These are phyloP conservation scores for Neodiprion lecontei DNA, from an alignment of 1,140 invertebrate genomes.

Conservation along the genomic window DNA sequence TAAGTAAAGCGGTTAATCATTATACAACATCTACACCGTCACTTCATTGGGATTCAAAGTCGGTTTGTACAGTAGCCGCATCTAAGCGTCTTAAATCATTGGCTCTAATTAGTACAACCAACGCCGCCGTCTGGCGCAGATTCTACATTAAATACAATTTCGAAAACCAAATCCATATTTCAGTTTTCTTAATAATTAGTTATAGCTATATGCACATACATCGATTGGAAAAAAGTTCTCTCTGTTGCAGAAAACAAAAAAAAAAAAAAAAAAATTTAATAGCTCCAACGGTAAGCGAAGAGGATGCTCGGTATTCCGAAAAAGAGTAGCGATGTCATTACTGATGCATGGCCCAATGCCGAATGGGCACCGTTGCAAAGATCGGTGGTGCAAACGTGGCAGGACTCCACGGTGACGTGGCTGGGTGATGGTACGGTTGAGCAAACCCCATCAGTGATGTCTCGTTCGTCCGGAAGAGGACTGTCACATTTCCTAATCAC, in stretches of 20 bases:
- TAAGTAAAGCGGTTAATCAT: neutral
- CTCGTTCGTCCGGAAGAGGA: slow-evolving; percentile 60
- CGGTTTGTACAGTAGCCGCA: neutral
- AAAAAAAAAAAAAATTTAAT: neutral
- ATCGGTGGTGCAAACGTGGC: slow-evolving; percentile 61
- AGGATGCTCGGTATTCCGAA: slow-evolving; percentile 20
- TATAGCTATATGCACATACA: neutral
- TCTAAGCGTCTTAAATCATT: neutral
- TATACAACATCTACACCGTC: neutral
- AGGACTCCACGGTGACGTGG: slow-evolving; percentile 64
- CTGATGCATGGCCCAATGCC: slow-evolving; percentile 30
- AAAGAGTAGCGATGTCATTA: slow-evolving; percentile 51
- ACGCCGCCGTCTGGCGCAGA: neutral
- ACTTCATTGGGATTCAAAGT: neutral
- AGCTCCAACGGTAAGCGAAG: slow-evolving; percentile 1
- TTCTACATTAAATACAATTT: neutral
- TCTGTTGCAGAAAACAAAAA: too few species aligned
- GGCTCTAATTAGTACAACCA: neutral
- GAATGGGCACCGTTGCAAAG: slow-evolving; percentile 65
- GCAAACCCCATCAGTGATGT: slow-evolving; percentile 62
- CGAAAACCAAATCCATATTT: neutral
- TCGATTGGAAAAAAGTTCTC: neutral
- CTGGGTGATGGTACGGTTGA: slow-evolving; percentile 54
- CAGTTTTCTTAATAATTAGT: neutral
- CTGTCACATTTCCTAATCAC: slow-evolving; percentile 64